Evolutionary conservation across 35 echinoderm and acorn worm genomes (phyloP), one percentile per base, ranked within the genome.

Genomic region (Heliocidaris tuberculata): DNA sequence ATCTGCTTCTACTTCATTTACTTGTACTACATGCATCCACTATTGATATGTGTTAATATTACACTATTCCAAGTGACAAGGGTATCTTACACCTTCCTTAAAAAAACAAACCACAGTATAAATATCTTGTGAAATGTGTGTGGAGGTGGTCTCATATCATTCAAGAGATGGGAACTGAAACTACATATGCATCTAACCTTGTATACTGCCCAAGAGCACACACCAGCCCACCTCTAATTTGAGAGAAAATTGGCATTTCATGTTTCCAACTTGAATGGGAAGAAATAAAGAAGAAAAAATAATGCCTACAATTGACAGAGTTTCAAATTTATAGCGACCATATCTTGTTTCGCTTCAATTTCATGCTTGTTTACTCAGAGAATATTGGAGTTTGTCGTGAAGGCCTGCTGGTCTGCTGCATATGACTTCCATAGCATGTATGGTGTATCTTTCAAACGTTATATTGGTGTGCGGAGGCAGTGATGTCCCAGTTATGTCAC

Each of bases 401-500:
- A 78, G 65, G 65, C 65, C 65, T 4, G 6, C 12, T n/a, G 27
- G 65, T 19, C 27, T 78, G 6, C 21, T 19, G 27, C 7, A 78
- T 27, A 78, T 78, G 65, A 78, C 21, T 78, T 78, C 27, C 65
- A 5, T 78, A 21, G 17, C 35, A 42, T 78, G 2, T n/a, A 6
- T 5, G 4, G 7, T 27, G 21, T 78, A 78, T 19, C 65, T n/a
- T 78, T 78, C 65, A 21, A 78, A 78, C 5, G 65, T n/a, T 7
- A 56, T 19, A n/a, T n/a, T n/a, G 21, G 65, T 60, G 5, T 19
- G 27, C 4, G 27, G 65, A 47, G 87, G 87, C 87, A 89, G 31
- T 48, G 87, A 30, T 89, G 87, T 42, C 87, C 87, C 87, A 89
- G 87, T 47, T 89, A 89, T 89, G 87, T 48, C 87, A 89, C 31